Percentiles rank a stretch among this genome's conserved stretches.
Evolutionary conservation across 2,113 vertebrate species (phyloP).

Genomic region (Oryzias curvinotus): DNA sequence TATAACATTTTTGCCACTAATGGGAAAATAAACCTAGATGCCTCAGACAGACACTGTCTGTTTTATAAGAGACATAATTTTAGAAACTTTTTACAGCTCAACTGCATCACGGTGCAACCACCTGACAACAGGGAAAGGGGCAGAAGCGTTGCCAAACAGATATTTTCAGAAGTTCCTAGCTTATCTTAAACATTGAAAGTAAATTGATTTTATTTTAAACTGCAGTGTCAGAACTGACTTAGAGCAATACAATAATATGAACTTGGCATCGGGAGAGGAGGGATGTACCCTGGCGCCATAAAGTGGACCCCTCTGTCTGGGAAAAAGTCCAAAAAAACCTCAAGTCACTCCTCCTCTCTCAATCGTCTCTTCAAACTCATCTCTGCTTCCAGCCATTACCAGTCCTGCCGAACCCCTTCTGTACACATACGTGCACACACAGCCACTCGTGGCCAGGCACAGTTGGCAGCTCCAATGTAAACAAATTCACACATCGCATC

Average conservation of each 20-base stretch:
- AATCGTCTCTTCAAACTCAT: conserved; percentile 50
- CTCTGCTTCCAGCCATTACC: conserved; percentile 24
- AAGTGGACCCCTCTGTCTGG: conserved; percentile 60
- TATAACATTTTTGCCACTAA: too few relatives aligned
- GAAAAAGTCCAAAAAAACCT: conserved; percentile 61
- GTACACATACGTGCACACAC: conserved; percentile 34
- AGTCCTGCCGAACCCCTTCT: conserved; percentile 3
- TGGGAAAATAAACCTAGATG: too few relatives aligned
- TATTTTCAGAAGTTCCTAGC: background rate
- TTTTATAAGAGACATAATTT: too few relatives aligned
- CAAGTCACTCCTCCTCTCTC: conserved; percentile 52
- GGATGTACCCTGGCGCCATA: conserved; percentile 58
- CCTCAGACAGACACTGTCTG: too few relatives aligned
- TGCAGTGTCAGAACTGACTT: conserved; percentile 33
- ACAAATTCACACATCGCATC: conserved; percentile 74
- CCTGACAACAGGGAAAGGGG: too few relatives aligned
- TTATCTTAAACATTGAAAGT: conserved; percentile 6
- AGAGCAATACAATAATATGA: conserved; percentile 28
- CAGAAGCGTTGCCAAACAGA: too few relatives aligned
- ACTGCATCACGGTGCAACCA: too few relatives aligned
- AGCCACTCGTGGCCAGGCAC: conserved; percentile 44
- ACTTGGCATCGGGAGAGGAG: conserved; percentile 30
- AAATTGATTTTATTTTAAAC: background rate
- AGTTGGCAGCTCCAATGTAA: conserved; percentile 63
- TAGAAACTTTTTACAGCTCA: too few relatives aligned